phyloP scores from a whole-genome alignment of 2,888 invertebrate species.

The Andrena trimmerana region DNA sequence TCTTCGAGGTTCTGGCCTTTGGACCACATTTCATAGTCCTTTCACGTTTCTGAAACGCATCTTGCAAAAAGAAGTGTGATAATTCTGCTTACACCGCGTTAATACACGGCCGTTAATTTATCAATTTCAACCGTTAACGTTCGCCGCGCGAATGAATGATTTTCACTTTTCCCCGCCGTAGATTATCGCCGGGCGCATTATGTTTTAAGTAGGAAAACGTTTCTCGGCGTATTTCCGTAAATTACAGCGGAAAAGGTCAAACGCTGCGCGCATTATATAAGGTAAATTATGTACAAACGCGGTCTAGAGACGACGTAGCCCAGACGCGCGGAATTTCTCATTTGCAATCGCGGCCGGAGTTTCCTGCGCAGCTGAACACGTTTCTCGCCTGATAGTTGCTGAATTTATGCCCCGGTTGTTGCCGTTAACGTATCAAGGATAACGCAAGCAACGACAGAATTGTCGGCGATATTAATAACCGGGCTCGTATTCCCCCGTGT shows the following conservation, averaged over 20 bases:
- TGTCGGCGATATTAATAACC: constrained; percentile 61
- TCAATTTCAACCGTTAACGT: not conserved
- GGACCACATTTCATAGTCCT: no score
- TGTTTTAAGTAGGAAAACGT: constrained; percentile 28
- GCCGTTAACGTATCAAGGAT: constrained; percentile 54
- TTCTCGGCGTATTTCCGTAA: constrained; percentile 47
- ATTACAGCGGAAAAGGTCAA: constrained; percentile 58
- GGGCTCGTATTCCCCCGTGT: constrained; percentile 28
- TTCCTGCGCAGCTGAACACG: constrained; percentile 42
- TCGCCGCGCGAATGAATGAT: constrained; percentile 32
- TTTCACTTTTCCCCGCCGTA: constrained; percentile 39
- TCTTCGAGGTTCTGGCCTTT: no score
- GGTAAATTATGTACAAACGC: constrained; percentile 48
- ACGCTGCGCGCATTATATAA: constrained; percentile 53
- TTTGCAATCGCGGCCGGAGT: constrained; percentile 43
- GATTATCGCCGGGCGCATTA: not conserved
- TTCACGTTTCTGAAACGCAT: no score
- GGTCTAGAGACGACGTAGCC: constrained; percentile 28
- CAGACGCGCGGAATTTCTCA: constrained; percentile 57
- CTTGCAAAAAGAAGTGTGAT: not conserved
- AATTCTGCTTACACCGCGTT: not conserved
- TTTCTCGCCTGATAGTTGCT: constrained; percentile 46
- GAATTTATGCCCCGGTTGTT: constrained; percentile 62
- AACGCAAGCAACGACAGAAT: constrained; percentile 53
- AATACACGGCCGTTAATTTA: not conserved